Base-by-base conservation (phyloP, 2,113 vertebrate species). In the Spea multiplicata region DNA sequence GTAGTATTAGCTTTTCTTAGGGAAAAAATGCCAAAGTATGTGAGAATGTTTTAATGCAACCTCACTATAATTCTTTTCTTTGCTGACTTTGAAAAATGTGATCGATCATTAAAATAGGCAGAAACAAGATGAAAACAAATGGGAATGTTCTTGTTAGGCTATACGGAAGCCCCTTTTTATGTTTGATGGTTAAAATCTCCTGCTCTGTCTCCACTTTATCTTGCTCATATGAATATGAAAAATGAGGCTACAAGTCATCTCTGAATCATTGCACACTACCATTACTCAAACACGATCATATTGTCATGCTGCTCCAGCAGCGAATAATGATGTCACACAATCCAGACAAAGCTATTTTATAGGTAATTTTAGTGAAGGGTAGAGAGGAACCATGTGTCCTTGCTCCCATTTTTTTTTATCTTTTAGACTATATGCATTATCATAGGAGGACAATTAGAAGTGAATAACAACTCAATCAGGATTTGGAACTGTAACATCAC, bases 381-480 rank as follows among this genome's bases (percentile, higher is more conserved):
- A 86, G 88, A 93, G 94, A 94, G 90, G 86, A 84, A 86, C 30
- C 85, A 92, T 93, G 91, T 93, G 88, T 86, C 89, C 86, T 83
- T 84, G 83, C 66, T 86, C 86, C 85, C 84, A 85, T 6, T 52
- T 71, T 71, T n/a, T 59, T 53, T 12, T 45, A 50, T 53, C 52
- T 17, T 17, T 64, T 4, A 92, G 90, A 86, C 92, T 88, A 85
- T 87, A 87, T 91, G 91, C 88, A 90, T 93, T 93, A 91, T 93
- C 90, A 86, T 88, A 90, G 89, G 90, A 88, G 14, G 88, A 90
- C 94, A 95, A 93, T 92, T 94, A 93, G 93, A 92, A 91, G 88
- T 89, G 86, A 96, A 93, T 93, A 97, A 95, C 96, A 93, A 93
- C 95, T 93, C 93, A 92, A 91, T 94, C 93, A 94, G 92, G 93